A percentile compares a stretch with the other conserved stretches of the same genome.
These are phyloP conservation scores for Emydoidea blandingii DNA, from an alignment of 2,797 vertebrate species.

Conservation along the genomic window DNA sequence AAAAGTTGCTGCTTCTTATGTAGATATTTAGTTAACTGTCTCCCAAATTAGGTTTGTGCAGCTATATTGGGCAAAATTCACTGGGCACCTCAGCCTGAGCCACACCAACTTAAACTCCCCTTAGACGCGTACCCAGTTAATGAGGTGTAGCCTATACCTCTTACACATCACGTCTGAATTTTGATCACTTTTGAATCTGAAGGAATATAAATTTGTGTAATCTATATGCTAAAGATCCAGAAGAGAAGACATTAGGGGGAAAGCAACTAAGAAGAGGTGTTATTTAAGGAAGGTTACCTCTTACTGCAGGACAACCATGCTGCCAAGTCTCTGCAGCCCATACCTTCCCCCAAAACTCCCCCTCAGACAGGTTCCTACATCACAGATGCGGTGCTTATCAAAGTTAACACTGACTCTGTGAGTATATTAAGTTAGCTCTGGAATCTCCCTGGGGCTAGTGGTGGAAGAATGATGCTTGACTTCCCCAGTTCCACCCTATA, in stretches of 20 bases:
- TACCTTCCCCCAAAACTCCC: background rate
- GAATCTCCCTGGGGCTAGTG: background rate
- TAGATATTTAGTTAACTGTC: constrained; percentile 52
- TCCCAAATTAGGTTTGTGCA: constrained; percentile 64
- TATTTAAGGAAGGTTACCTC: background rate
- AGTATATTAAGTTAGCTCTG: background rate
- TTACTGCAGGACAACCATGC: background rate
- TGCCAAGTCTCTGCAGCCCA: background rate
- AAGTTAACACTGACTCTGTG: background rate
- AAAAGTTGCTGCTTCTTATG: constrained; percentile 51
- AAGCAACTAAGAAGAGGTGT: background rate
- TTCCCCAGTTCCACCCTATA: background rate
- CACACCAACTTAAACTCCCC: constrained; percentile 39
- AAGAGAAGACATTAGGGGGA: background rate
- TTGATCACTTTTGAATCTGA: background rate
- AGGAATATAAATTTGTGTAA: background rate
- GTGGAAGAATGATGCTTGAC: background rate
- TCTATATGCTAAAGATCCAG: background rate
- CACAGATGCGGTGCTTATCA: background rate
- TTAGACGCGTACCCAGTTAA: background rate
- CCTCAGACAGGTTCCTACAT: background rate
- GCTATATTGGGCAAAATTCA: constrained; percentile 56
- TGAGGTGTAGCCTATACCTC: background rate
- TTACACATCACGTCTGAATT: background rate
- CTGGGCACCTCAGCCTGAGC: constrained; percentile 63